Evolutionary conservation across 2,888 invertebrate species (phyloP).

Genomic region (Heliconius hortense): DNA sequence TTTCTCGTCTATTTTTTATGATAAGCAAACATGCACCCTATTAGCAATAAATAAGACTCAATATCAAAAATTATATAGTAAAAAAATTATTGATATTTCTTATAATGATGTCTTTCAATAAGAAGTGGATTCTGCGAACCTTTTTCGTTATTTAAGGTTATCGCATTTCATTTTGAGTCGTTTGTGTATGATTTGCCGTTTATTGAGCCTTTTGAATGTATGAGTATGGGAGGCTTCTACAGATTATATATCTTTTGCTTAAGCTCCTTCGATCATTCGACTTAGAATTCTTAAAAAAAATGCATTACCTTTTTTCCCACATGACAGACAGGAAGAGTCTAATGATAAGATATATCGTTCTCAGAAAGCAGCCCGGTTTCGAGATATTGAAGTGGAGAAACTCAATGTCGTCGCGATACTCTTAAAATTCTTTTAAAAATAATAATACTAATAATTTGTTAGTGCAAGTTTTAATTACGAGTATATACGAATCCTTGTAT

Average conservation of each 20-base stretch:
- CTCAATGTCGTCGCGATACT: no score
- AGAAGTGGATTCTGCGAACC: constrained; percentile 27
- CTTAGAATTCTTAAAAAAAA: neutral
- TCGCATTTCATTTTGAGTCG: constrained; percentile 30
- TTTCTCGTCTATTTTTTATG: constrained; percentile 34
- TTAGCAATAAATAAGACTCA: neutral
- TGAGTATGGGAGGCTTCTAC: constrained; percentile 4
- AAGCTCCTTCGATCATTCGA: neutral
- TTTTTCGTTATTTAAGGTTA: constrained; percentile 33
- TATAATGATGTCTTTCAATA: constrained; percentile 34
- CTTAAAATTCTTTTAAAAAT: neutral
- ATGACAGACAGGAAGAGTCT: neutral
- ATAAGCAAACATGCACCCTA: constrained; percentile 27
- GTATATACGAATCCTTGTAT: neutral
- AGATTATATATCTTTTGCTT: constrained; percentile 10
- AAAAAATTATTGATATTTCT: constrained; percentile 36
- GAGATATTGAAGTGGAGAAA: no score
- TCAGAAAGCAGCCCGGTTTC: no score
- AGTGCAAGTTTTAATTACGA: constrained; percentile 2
- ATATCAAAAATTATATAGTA: neutral
- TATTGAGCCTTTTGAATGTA: constrained; percentile 23
- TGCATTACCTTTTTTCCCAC: neutral
- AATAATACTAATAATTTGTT: neutral
- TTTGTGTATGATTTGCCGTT: constrained; percentile 31
- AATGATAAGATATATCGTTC: no score